Conservation (phyloP, 92 coral and sea anemone species). For the Actinostola sp. region DNA sequence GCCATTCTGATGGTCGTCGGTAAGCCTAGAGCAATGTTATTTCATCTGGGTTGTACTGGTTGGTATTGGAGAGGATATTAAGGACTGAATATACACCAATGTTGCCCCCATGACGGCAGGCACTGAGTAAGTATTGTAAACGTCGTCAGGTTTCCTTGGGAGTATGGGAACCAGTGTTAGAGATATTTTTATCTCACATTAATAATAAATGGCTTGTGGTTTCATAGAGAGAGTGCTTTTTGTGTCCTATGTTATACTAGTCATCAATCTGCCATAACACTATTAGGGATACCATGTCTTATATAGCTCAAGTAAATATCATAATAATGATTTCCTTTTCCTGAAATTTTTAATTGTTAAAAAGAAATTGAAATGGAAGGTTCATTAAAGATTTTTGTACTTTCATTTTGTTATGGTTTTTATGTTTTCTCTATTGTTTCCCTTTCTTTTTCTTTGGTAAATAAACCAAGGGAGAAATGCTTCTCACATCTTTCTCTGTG, state of each 20-base stretch:
- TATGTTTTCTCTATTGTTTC: conserved; percentile 11
- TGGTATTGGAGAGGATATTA: conserved; percentile 19
- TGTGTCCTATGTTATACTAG: neutral
- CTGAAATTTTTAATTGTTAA: neutral
- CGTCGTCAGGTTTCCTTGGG: conserved; percentile 6
- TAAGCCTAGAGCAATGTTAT: conserved; percentile 19
- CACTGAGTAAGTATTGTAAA: conserved; percentile 85
- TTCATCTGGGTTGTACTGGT: neutral
- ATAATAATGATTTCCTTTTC: neutral
- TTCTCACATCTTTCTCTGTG: neutral
- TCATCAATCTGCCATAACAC: neutral
- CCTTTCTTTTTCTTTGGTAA: neutral
- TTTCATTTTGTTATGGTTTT: neutral
- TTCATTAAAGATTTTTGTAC: neutral
- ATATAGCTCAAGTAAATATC: neutral
- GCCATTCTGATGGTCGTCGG: conserved; percentile 5
- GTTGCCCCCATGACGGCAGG: conserved; percentile 96
- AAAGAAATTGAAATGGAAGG: neutral
- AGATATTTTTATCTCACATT: conserved; percentile 14
- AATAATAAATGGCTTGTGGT: conserved; percentile 34
- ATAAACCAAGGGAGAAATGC: neutral
- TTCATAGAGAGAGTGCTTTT: conserved; percentile 9
- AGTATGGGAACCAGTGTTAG: conserved; percentile 13
- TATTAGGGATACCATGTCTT: neutral
- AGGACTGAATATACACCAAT: conserved; percentile 51